phyloP scores from a whole-genome alignment of 2,113 vertebrate genomes.

The Garra rufa region DNA sequence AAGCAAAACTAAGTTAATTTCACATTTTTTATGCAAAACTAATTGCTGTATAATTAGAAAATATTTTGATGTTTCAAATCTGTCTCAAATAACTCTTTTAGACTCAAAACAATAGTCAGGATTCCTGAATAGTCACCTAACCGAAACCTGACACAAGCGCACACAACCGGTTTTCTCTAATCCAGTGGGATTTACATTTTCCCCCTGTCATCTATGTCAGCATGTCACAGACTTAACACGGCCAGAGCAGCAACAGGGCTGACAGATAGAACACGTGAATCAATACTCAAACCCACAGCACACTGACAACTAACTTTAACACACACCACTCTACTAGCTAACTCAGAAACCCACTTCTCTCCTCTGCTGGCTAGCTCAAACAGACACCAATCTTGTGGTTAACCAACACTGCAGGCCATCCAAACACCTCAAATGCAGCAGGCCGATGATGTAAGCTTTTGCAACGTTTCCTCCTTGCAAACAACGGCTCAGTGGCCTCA shows the following conservation, averaged over 20 bases:
- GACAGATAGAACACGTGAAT: slow-evolving; percentile 28
- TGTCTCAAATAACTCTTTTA: no score
- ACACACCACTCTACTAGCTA: slow-evolving; percentile 1
- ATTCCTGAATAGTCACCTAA: not conserved
- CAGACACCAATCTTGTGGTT: slow-evolving; percentile 3
- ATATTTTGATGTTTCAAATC: not conserved
- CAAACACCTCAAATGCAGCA: slow-evolving; percentile 21
- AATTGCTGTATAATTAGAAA: not conserved
- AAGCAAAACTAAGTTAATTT: not conserved
- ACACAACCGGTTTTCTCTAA: not conserved
- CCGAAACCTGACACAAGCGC: not conserved
- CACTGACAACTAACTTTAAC: not conserved
- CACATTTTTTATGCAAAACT: not conserved
- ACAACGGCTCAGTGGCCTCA: not conserved
- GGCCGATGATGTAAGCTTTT: slow-evolving; percentile 38
- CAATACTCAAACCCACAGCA: slow-evolving; percentile 11
- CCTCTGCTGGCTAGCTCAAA: not conserved
- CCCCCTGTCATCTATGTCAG: not conserved
- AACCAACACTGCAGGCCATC: slow-evolving; percentile 8
- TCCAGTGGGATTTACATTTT: slow-evolving; percentile 4
- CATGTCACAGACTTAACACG: not conserved
- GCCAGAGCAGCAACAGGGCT: slow-evolving; percentile 24
- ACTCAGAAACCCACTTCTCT: slow-evolving; percentile 4
- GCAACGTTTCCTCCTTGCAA: slow-evolving; percentile 19
- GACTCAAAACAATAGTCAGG: no score